Evolutionary conservation across 1,140 invertebrate species (phyloP), one percentile per base, ranked within the genome.

Genomic region (Cataglyphis hispanica): DNA sequence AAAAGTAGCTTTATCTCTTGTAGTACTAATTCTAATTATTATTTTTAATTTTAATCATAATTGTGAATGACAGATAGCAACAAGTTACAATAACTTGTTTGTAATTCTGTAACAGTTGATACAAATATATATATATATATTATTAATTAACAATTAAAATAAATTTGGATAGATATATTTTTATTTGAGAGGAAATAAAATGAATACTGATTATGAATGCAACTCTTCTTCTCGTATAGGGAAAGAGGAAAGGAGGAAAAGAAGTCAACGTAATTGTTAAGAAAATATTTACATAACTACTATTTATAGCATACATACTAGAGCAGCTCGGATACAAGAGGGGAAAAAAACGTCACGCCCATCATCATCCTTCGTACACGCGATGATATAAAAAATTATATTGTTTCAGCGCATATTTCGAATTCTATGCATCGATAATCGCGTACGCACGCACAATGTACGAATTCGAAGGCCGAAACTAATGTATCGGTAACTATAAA

Each of bases 201-300:
- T 16, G 7, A 1, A n/a, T 11, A 6, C n/a, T 31, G 37, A 27
- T 46, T 11, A 58, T 40, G 53, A 58, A 74, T 74, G 50, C 40
- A 37, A 27, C n/a, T 56, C 19, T 31, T 56, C 34, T 66, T 58
- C 31, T 11, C 56, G 4, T 6, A 25, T 10, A 16, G 25, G 11
- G 56, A 25, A 10, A 60, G 10, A 61, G 7, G 3, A 10, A 27
- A 6, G n/a, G 13, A 4, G 11, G 37, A 6, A 10, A 4, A 53
- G 34, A 11, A 34, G 10, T 64, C 25, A 31, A 43, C 11, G 19
- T 46, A 77, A 77, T 77, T 64, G 25, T 77, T 64, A 46, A 16
- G 25, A 37, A 64, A 64, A 77, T 64, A 64, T 43, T 77, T 77
- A 77, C 58, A 60, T 64, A 64, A 77, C 25, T n/a, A 7, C 7